These are phyloP conservation scores for Drosophila diplacantha DNA, from an alignment of 2,888 invertebrate species.

Conservation along the genomic window DNA sequence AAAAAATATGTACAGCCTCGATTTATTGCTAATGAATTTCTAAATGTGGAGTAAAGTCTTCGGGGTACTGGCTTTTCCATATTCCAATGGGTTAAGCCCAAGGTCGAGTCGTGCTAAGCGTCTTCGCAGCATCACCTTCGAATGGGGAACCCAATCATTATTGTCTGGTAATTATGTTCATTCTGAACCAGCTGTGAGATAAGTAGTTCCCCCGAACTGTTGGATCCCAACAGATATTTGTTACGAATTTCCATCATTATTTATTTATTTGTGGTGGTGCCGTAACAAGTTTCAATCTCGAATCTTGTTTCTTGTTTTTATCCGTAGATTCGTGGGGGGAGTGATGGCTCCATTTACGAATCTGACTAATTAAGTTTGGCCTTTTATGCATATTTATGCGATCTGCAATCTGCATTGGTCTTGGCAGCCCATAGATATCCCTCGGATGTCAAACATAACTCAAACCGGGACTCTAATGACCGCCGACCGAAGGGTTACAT, in stretches of 20 bases:
- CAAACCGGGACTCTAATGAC: conserved; percentile 1
- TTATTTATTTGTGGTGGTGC: conserved; percentile 6
- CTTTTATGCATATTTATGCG: conserved; percentile 10
- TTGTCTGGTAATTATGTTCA: conserved; percentile 18
- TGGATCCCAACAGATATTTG: conserved; percentile 2
- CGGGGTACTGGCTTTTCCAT: background rate
- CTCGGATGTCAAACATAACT: conserved; percentile 1
- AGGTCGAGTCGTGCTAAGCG: conserved; percentile 6
- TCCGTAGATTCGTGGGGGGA: background rate
- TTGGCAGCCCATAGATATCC: conserved; percentile 1
- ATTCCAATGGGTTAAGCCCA: conserved; percentile 15
- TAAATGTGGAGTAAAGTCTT: background rate
- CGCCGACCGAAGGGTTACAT: conserved; percentile 3
- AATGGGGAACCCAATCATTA: conserved; percentile 7
- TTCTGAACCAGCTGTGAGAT: conserved; percentile 17
- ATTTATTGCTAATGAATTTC: background rate
- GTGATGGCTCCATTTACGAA: conserved; percentile 23
- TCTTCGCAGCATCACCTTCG: background rate
- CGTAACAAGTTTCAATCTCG: conserved; percentile 18
- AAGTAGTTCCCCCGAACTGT: conserved; percentile 12
- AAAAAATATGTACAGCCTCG: background rate
- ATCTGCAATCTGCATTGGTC: conserved; percentile 8
- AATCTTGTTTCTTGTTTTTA: conserved; percentile 7
- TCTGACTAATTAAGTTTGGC: conserved; percentile 18
- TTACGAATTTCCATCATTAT: conserved; percentile 20